phyloP scores from a whole-genome alignment of 1,140 invertebrate species.

The Danaus melanippus region DNA sequence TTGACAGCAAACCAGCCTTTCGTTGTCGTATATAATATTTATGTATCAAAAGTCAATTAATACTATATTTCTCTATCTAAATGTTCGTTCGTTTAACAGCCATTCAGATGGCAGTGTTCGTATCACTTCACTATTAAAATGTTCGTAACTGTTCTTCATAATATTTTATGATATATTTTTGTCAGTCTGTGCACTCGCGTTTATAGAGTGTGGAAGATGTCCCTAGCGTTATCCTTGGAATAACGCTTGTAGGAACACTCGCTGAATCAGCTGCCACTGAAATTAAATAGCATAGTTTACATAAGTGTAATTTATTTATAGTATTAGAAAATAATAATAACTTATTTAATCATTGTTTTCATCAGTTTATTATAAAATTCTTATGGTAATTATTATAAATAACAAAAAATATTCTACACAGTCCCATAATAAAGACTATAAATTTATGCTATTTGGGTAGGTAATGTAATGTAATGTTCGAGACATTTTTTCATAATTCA shows the following conservation, averaged over 20 bases:
- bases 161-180: conserved; percentile 13
- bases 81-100: background rate
- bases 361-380: background rate
- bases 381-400: background rate
- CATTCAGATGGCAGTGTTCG: conserved; percentile 3
- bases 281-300: conserved; percentile 18
- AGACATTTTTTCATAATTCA: no score
- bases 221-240: conserved; percentile 64
- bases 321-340: background rate
- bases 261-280: conserved; percentile 69
- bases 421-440: no score
- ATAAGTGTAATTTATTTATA: background rate
- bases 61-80: no score
- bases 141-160: background rate
- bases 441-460: no score
- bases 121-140: conserved; percentile 14
- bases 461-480: no score
- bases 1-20: no score
- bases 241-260: conserved; percentile 66
- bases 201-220: conserved; percentile 65
- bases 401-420: background rate
- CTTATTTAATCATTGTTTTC: background rate
- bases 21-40: no score
- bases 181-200: conserved; percentile 17
- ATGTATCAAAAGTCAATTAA: no score